Evolutionary conservation across 2,113 vertebrate species (phyloP).

Genomic region (Dasyurus viverrinus): DNA sequence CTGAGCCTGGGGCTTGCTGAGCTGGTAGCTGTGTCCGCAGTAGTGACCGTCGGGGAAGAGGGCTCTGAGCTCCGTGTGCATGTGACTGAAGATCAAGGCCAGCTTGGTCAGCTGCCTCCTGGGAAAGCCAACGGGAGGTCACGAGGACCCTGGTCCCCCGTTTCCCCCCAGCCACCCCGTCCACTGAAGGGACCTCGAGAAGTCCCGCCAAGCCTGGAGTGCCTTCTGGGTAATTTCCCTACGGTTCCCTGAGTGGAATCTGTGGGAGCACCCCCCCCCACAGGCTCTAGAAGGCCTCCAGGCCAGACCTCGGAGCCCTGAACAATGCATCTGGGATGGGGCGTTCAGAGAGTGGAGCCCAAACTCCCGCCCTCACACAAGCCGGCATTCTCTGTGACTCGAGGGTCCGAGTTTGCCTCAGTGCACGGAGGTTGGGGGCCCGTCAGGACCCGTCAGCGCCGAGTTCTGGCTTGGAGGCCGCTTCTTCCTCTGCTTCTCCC

Average conservation of each 20-base stretch:
- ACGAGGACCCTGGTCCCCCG: neutral
- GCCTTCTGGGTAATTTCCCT: neutral
- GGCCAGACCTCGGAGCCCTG: neutral
- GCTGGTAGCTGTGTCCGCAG: slow-evolving; percentile 85
- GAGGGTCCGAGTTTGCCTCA: neutral
- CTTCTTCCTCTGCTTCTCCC: neutral
- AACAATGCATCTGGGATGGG: too few relatives aligned
- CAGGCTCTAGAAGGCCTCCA: neutral
- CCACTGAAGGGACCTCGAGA: neutral
- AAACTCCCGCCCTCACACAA: too few relatives aligned
- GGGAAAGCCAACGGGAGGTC: slow-evolving; percentile 7
- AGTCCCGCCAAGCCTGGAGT: neutral
- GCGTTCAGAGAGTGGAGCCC: too few relatives aligned
- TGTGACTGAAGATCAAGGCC: slow-evolving; percentile 92
- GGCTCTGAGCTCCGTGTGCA: slow-evolving; percentile 86
- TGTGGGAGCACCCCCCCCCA: neutral
- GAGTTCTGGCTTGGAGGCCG: neutral
- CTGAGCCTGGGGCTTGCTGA: slow-evolving; percentile 83
- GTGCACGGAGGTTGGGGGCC: too few relatives aligned
- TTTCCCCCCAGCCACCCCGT: neutral
- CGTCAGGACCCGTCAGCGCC: neutral
- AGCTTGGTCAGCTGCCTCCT: slow-evolving; percentile 91
- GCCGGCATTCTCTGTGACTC: neutral
- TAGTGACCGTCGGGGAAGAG: slow-evolving; percentile 87
- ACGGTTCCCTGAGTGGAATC: neutral